phyloP scores from a whole-genome alignment of 1,140 invertebrate species.

The Drepana arcuata region DNA sequence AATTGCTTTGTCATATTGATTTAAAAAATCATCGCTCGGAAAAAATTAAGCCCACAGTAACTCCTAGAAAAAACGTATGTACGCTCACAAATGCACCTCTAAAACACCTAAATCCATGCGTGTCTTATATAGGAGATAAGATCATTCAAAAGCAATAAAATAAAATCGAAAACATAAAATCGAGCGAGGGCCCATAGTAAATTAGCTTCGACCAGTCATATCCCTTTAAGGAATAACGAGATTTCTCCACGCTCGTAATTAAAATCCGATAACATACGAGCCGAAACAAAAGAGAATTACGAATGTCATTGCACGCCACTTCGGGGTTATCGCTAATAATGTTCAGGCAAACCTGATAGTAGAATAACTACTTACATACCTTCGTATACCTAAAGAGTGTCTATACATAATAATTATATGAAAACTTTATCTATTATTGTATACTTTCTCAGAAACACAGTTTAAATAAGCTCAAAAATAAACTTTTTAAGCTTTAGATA shows the following conservation, averaged over 20 bases:
- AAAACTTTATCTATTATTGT: too few relatives aligned
- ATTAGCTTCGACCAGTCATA: conserved; percentile 50
- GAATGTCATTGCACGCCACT: conserved; percentile 26
- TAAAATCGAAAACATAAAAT: conserved; percentile 45
- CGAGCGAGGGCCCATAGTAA: conserved; percentile 41
- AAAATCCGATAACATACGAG: conserved; percentile 68
- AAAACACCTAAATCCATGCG: too few relatives aligned
- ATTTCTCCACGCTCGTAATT: conserved; percentile 64
- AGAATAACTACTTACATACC: too few relatives aligned
- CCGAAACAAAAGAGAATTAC: conserved; percentile 60
- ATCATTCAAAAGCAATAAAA: conserved; percentile 31
- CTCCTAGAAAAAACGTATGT: too few relatives aligned
- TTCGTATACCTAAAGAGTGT: too few relatives aligned
- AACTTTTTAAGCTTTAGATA: conserved; percentile 38
- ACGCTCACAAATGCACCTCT: too few relatives aligned
- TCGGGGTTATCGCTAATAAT: conserved; percentile 34
- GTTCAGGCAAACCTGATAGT: too few relatives aligned
- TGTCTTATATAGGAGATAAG: conserved; percentile 5
- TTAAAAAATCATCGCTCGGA: too few relatives aligned
- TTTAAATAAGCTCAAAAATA: conserved; percentile 35
- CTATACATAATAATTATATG: too few relatives aligned
- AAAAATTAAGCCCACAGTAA: too few relatives aligned
- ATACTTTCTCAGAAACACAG: too few relatives aligned
- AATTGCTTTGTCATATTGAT: too few relatives aligned
- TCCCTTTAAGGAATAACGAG: conserved; percentile 63